Conservation (phyloP, 2,888 invertebrate species). For the Chrysina gloriosa region DNA sequence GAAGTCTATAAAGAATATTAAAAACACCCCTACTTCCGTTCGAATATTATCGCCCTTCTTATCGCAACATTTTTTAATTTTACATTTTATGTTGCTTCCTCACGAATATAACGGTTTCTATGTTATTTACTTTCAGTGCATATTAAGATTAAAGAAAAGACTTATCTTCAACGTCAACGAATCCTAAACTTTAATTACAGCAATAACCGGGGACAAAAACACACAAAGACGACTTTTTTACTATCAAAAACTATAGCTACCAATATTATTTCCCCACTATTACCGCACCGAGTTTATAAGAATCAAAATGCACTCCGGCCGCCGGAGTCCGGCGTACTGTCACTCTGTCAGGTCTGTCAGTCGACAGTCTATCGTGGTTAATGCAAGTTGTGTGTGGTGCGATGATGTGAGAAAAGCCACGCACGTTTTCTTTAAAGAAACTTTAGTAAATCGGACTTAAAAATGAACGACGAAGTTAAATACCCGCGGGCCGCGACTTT, state of each 20-base stretch:
- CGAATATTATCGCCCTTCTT: too few relatives aligned
- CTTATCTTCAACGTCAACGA: too few relatives aligned
- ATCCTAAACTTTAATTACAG: too few relatives aligned
- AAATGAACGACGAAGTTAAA: slow-evolving; percentile 39
- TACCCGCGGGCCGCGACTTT: slow-evolving; percentile 82
- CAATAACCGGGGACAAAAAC: too few relatives aligned
- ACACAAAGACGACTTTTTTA: not conserved
- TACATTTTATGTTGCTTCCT: too few relatives aligned
- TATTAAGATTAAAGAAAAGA: too few relatives aligned
- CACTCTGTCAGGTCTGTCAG: not conserved
- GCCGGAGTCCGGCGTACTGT: not conserved
- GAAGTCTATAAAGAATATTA: too few relatives aligned
- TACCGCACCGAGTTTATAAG: not conserved
- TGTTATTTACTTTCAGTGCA: too few relatives aligned
- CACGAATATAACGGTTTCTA: too few relatives aligned
- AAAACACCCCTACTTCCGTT: too few relatives aligned
- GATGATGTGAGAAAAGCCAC: not conserved
- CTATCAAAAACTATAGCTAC: not conserved
- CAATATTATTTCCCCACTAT: not conserved
- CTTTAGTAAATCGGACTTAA: not conserved
- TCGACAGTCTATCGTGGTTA: not conserved
- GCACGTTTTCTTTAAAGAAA: not conserved
- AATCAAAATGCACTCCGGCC: too few relatives aligned
- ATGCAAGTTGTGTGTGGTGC: not conserved
- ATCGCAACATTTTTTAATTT: too few relatives aligned